Percentiles rank a stretch among this genome's conserved stretches.
Evolutionary conservation across 2,888 invertebrate genomes (phyloP).

Genomic region (Rotaria sp.): DNA sequence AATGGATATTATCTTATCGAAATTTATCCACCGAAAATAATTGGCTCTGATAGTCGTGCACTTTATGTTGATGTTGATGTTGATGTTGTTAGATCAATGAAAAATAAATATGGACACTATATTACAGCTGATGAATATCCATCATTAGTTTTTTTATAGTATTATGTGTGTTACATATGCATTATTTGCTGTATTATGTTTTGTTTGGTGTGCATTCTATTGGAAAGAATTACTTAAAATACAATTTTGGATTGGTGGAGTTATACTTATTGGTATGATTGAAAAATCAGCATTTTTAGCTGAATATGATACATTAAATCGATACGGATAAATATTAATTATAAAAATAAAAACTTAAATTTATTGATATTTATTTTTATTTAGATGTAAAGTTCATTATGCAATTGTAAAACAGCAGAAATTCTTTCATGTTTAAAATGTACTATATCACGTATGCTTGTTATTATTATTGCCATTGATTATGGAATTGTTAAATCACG

Average conservation of each 20-base stretch:
- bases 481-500: conserved; percentile 91
- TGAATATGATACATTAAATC: conserved; percentile 73
- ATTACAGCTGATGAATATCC: conserved; percentile 15
- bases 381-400: conserved; percentile 58
- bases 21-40: neutral
- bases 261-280: conserved; percentile 70
- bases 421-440: conserved; percentile 82
- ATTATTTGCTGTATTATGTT: conserved; percentile 36
- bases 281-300: conserved; percentile 77
- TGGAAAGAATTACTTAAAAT: conserved; percentile 79
- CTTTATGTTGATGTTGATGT: too few relatives aligned
- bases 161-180: conserved; percentile 39
- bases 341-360: neutral
- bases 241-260: conserved; percentile 91
- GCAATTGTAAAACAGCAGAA: conserved; percentile 78
- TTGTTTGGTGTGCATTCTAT: conserved; percentile 59
- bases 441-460: conserved; percentile 80
- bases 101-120: neutral
- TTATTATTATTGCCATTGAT: conserved; percentile 84
- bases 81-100: conserved; percentile 3
- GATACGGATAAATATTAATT: conserved; percentile 58
- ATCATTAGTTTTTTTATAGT: neutral
- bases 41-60: too few relatives aligned
- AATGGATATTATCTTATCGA: conserved; percentile 19
- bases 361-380: conserved; percentile 42